Conservation (phyloP, 2,888 invertebrate species). For the Dynastes tityus region DNA sequence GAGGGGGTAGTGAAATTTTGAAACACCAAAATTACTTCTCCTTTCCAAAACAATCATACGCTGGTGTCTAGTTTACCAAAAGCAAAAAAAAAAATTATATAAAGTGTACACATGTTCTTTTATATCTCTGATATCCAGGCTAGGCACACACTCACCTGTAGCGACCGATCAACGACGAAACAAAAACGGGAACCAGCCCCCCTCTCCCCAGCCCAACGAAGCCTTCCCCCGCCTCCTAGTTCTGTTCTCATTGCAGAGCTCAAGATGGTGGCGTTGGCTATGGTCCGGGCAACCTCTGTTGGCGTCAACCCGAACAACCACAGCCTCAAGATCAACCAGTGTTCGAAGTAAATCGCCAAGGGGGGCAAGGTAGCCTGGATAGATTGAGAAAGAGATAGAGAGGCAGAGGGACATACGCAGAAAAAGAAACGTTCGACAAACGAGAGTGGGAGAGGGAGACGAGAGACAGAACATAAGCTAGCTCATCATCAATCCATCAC, state of each 20-base stretch:
- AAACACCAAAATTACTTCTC: too few species aligned
- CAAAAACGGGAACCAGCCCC: neutral
- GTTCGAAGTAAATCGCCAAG: slow-evolving; percentile 71
- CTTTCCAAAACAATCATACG: slow-evolving; percentile 25
- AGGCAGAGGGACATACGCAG: slow-evolving; percentile 61
- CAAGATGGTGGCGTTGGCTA: slow-evolving; percentile 67
- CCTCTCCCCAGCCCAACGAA: slow-evolving; percentile 39
- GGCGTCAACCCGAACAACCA: slow-evolving; percentile 54
- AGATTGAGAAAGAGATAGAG: slow-evolving; percentile 67
- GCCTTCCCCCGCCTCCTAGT: slow-evolving; percentile 70
- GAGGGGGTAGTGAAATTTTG: too few species aligned
- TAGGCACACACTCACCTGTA: slow-evolving; percentile 42
- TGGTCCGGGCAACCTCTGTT: slow-evolving; percentile 64
- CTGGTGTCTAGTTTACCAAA: slow-evolving; percentile 32
- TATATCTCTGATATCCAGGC: slow-evolving; percentile 56
- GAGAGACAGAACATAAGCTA: slow-evolving; percentile 67
- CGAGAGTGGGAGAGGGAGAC: too few species aligned
- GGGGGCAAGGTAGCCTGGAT: slow-evolving; percentile 76
- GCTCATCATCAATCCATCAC: slow-evolving; percentile 63
- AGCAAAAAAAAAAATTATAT: neutral
- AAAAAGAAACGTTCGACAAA: too few species aligned
- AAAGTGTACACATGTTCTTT: slow-evolving; percentile 11
- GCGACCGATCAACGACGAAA: neutral
- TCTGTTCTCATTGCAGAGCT: slow-evolving; percentile 77
- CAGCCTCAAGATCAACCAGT: slow-evolving; percentile 70